phyloP scores from a whole-genome alignment of 2,797 vertebrate genomes.

The Philypnodon macrostomus region DNA sequence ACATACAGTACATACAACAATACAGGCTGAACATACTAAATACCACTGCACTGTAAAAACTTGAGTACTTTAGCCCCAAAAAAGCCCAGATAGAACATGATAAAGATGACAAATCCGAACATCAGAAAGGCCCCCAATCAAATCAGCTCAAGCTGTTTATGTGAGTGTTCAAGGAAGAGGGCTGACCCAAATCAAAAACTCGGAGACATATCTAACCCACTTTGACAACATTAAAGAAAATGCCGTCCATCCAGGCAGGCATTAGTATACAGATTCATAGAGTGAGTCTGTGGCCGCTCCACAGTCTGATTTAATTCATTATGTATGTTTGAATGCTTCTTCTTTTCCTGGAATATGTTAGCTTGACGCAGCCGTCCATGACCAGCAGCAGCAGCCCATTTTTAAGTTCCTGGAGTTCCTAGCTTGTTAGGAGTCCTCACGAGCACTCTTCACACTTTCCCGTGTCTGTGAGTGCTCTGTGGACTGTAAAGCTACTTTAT shows the following conservation, averaged over 20 bases:
- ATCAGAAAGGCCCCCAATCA: slow-evolving; percentile 68
- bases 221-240: slow-evolving; percentile 55
- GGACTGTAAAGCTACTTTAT: slow-evolving; percentile 74
- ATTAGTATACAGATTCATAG: slow-evolving; percentile 49
- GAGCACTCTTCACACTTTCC: slow-evolving; percentile 68
- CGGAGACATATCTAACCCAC: slow-evolving; percentile 45
- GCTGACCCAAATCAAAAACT: slow-evolving; percentile 63
- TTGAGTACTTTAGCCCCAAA: slow-evolving; percentile 57
- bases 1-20: too few species aligned
- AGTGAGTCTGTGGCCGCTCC: slow-evolving; percentile 33
- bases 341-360: slow-evolving; percentile 58
- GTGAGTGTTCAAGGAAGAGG: slow-evolving; percentile 49
- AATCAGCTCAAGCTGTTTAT: slow-evolving; percentile 62
- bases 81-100: slow-evolving; percentile 54
- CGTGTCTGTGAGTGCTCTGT: slow-evolving; percentile 60
- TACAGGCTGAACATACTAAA: slow-evolving; percentile 59
- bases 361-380: slow-evolving; percentile 63
- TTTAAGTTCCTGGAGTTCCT: slow-evolving; percentile 51
- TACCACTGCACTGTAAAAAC: slow-evolving; percentile 47
- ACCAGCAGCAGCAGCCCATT: slow-evolving; percentile 59
- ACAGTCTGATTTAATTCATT: slow-evolving; percentile 66
- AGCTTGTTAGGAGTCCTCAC: slow-evolving; percentile 75
- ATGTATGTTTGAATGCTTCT: slow-evolving; percentile 71
- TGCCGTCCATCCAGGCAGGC: slow-evolving; percentile 28
- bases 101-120: slow-evolving; percentile 67